phyloP scores from a whole-genome alignment of 2,888 invertebrate genomes.

The Gnatocerus cornutus region DNA sequence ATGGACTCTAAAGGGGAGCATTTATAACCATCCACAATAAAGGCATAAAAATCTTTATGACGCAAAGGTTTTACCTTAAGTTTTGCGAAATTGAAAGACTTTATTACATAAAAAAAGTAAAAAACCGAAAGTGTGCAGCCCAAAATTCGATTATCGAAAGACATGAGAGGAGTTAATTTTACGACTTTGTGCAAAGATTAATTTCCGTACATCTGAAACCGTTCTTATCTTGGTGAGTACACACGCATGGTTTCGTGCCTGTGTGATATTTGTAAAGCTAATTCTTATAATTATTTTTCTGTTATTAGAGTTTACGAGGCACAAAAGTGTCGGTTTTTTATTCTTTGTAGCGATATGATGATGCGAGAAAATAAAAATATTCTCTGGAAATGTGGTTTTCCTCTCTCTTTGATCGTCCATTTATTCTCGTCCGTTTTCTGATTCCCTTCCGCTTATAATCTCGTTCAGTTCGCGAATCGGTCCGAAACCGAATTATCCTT shows the following conservation, averaged over 20 bases:
- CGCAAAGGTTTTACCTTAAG: too few relatives aligned
- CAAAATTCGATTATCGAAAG: too few relatives aligned
- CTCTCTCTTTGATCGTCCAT: not conserved
- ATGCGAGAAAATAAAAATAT: too few relatives aligned
- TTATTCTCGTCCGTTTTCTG: conserved; percentile 11
- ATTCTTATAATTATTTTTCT: conserved; percentile 15
- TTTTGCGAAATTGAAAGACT: too few relatives aligned
- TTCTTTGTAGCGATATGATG: too few relatives aligned
- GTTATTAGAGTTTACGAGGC: conserved; percentile 18
- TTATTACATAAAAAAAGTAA: not conserved
- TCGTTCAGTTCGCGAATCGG: conserved; percentile 8
- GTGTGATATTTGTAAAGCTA: conserved; percentile 16
- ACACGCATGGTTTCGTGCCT: conserved; percentile 16
- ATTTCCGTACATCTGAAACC: conserved; percentile 2
- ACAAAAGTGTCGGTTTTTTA: conserved; percentile 6
- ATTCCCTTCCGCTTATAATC: conserved; percentile 8
- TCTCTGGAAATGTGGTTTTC: not conserved
- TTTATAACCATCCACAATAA: too few relatives aligned
- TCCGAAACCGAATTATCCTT: conserved; percentile 25
- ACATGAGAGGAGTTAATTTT: conserved; percentile 2
- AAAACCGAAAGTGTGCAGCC: not conserved
- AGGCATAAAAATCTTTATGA: too few relatives aligned
- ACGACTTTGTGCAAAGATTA: conserved; percentile 10
- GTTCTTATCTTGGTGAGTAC: conserved; percentile 5
- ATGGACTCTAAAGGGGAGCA: too few relatives aligned